A percentile compares a stretch with the other conserved stretches of the same genome.
Evolutionary conservation across 2,888 invertebrate genomes (phyloP).

Genomic region (Drosophila kanekoi): DNA sequence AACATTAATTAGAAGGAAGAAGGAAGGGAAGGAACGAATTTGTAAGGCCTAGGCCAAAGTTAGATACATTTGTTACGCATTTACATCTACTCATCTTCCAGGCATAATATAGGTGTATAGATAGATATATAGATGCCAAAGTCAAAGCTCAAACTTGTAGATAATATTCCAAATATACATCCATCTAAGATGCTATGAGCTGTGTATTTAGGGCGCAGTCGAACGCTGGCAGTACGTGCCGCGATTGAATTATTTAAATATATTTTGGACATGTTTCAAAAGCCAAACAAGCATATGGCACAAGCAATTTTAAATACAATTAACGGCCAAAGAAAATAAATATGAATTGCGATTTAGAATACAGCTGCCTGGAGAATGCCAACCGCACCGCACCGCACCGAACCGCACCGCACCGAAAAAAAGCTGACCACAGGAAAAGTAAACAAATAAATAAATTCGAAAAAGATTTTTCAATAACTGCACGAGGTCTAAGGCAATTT

Average conservation of each 20-base stretch:
- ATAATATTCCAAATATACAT: no score
- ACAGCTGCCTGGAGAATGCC: slow-evolving; percentile 42
- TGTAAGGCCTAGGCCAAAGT: no score
- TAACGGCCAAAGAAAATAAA: slow-evolving; percentile 44
- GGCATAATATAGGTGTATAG: no score
- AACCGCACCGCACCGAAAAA: neutral
- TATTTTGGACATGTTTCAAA: slow-evolving; percentile 42
- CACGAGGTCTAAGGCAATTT: slow-evolving; percentile 34
- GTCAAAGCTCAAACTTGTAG: no score
- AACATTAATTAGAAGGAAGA: no score
- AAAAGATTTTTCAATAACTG: slow-evolving; percentile 39
- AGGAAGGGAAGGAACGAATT: no score
- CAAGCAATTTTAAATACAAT: slow-evolving; percentile 28
- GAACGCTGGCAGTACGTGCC: slow-evolving; percentile 44
- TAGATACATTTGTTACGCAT: no score
- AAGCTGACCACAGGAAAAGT: neutral
- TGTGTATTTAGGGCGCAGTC: slow-evolving; percentile 9
- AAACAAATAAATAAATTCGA: slow-evolving; percentile 35
- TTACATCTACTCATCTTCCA: no score
- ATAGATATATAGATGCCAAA: no score
- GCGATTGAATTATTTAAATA: slow-evolving; percentile 27
- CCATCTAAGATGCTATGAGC: neutral
- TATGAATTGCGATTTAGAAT: slow-evolving; percentile 29
- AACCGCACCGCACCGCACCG: neutral
- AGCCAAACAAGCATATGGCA: slow-evolving; percentile 44